Evolutionary conservation across 2,113 vertebrate genomes (phyloP), one percentile per base, ranked within the genome.

Genomic region (Pungitius pungitius): DNA sequence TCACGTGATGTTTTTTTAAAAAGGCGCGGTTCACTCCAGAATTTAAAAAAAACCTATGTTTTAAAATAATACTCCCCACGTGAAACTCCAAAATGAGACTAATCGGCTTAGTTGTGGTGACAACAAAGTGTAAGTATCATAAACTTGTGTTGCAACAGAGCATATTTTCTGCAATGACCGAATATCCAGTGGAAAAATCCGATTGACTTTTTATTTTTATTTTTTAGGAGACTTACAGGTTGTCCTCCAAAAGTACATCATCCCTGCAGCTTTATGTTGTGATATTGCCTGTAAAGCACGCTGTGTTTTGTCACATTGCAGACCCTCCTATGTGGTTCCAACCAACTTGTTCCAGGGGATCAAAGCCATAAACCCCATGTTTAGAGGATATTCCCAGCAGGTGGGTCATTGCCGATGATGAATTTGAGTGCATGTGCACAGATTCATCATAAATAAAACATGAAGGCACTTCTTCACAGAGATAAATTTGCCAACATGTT

Each of bases 261-360:
- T 26, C 22, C 51, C 12, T 26, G 51, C 51, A 54, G 51, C 22
- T 54, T 22, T 54, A 5, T 1, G 33, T 60, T 13, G 22, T 6
- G 27, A 24, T 40, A 14, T 54, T 35, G 22, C 40, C 12, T 45
- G 1, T 66, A 77, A 24, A 75, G 8, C 42, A 37, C 11, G 5
- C 52, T 72, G 58, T 73, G 24, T 67, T 54, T 73, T 90, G 80
- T 79, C 77, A 35, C 76, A 71, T 75, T 88, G 59, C 91, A 99
- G 97, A 80, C 96, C 95, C 61, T 95, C 97, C 49, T 98, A 96
- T 70, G 96, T 99, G 64, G 95, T 99, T 55, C 98, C 97, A 26
- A 98, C 97, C 82, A 97, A 93, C 84, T 89, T 99, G 84, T 99
- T 99, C 92, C 97, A 99, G 92, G 97, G 98, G 86, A 99, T 99